phyloP scores from a whole-genome alignment of 1,140 invertebrate species.

The Phymastichus coffea region DNA sequence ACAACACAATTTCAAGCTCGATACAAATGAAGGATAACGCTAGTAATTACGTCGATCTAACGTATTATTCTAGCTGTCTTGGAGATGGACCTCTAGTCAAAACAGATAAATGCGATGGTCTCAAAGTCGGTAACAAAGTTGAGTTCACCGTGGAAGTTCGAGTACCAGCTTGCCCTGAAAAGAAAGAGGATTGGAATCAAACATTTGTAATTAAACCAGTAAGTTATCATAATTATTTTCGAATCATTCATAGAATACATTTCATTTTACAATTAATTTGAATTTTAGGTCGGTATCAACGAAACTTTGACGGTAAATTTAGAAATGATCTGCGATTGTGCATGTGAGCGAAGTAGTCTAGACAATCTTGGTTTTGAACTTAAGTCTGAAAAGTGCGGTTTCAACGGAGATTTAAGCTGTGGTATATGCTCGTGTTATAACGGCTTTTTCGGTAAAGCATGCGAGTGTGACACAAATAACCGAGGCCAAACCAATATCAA shows the following conservation, averaged over 20 bases:
- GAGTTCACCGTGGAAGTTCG: conserved; percentile 74
- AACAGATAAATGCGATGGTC: conserved; percentile 84
- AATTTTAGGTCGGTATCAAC: conserved; percentile 71
- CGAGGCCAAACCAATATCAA: conserved; percentile 48
- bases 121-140: conserved; percentile 79
- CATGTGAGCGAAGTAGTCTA: conserved; percentile 71
- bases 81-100: conserved; percentile 59
- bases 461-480: conserved; percentile 75
- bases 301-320: conserved; percentile 83
- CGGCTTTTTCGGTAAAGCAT: conserved; percentile 77
- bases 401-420: conserved; percentile 73
- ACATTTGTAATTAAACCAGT: conserved; percentile 85
- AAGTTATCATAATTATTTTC: conserved; percentile 27
- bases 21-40: conserved; percentile 92
- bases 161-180: conserved; percentile 71
- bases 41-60: conserved; percentile 76
- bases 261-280: not conserved
- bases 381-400: conserved; percentile 63
- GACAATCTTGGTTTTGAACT: conserved; percentile 41
- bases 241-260: not conserved
- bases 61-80: conserved; percentile 86
- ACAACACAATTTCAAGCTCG: conserved; percentile 87
- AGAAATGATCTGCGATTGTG: conserved; percentile 88
- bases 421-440: conserved; percentile 85
- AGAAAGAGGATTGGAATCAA: conserved; percentile 77